Percentiles rank a stretch among this genome's conserved stretches.
Conservation (phyloP, 2,797 vertebrate genomes). For the Melanogrammus aeglefinus region DNA sequence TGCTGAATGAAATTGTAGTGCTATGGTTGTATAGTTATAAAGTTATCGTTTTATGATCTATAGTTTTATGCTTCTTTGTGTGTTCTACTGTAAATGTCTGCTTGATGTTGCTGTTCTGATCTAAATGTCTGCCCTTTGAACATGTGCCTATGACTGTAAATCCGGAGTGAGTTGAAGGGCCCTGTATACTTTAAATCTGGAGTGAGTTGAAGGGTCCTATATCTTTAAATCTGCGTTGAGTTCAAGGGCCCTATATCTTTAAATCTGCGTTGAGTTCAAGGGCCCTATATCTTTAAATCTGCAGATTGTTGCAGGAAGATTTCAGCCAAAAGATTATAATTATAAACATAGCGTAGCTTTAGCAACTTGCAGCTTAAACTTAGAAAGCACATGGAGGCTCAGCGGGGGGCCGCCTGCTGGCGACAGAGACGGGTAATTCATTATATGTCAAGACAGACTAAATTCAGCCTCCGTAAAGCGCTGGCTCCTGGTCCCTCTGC, state of each 20-base stretch:
- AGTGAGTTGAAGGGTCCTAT: not conserved
- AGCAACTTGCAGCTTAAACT: constrained; percentile 43
- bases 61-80: not conserved
- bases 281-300: constrained; percentile 18
- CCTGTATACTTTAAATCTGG: constrained; percentile 14
- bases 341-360: constrained; percentile 48
- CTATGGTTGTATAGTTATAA: not conserved
- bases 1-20: not conserved
- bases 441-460: constrained; percentile 56
- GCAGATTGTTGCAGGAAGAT: constrained; percentile 37
- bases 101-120: not conserved
- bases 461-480: constrained; percentile 39
- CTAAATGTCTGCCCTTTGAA: too few species aligned
- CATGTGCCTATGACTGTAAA: too few species aligned
- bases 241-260: not conserved
- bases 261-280: not conserved
- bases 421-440: constrained; percentile 41
- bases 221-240: not conserved
- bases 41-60: not conserved
- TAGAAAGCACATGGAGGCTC: constrained; percentile 58
- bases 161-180: not conserved
- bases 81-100: not conserved
- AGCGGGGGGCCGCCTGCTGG: constrained; percentile 48
- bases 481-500: constrained; percentile 28
- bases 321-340: constrained; percentile 14